These are phyloP conservation scores for Drosophila emarginata DNA, from an alignment of 2,888 invertebrate genomes.

Conservation along the genomic window DNA sequence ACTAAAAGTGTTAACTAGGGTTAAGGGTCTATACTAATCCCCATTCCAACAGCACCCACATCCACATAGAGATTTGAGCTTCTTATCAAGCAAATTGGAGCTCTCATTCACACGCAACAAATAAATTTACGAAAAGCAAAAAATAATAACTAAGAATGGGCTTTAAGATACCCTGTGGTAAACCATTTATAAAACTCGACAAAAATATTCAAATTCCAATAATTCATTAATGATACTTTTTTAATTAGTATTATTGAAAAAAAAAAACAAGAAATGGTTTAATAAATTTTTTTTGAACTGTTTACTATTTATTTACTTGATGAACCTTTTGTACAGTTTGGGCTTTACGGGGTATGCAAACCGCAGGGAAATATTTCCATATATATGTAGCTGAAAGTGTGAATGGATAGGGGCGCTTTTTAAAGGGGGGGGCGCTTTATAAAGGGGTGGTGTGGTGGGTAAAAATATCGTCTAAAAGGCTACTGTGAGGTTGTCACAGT, in stretches of 20 bases:
- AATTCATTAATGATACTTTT: too few species aligned
- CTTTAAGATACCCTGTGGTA: not conserved
- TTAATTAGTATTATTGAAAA: too few species aligned
- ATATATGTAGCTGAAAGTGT: constrained; percentile 43
- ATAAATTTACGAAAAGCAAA: constrained; percentile 45
- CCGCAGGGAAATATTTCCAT: constrained; percentile 59
- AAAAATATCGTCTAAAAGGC: not conserved
- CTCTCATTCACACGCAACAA: constrained; percentile 75
- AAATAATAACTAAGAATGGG: not conserved
- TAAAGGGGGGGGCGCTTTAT: not conserved
- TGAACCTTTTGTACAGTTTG: too few species aligned
- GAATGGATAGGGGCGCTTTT: constrained; percentile 33
- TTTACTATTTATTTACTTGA: too few species aligned
- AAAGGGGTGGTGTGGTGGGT: not conserved
- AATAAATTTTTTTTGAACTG: too few species aligned
- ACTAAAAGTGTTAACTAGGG: constrained; percentile 30
- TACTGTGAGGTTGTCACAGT: constrained; percentile 15
- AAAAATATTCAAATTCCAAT: too few species aligned
- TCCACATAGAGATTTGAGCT: constrained; percentile 34
- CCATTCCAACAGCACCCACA: constrained; percentile 33
- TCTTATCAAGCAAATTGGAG: constrained; percentile 71
- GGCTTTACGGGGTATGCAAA: constrained; percentile 13
- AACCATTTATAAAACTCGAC: not conserved
- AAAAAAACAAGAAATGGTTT: too few species aligned
- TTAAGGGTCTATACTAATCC: constrained; percentile 34